phyloP scores from a whole-genome alignment of 2,797 vertebrate genomes.

The Bradypus variegatus region DNA sequence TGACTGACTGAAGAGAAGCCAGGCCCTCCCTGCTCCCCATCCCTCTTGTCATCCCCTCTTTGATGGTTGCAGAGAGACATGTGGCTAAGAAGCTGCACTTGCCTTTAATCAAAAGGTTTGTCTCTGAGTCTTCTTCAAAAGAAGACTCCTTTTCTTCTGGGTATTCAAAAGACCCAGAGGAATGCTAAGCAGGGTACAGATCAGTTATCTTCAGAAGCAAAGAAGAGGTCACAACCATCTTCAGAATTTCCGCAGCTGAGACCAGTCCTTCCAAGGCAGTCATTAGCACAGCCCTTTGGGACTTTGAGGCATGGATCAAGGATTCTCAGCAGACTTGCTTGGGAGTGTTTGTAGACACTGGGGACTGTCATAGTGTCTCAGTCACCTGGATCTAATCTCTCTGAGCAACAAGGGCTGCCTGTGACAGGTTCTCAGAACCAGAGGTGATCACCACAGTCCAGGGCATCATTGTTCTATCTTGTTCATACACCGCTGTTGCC shows the following conservation, averaged over 20 bases:
- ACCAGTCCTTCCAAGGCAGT: neutral
- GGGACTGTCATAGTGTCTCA: conserved; percentile 12
- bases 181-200: neutral
- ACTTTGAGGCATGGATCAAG: conserved; percentile 40
- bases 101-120: conserved; percentile 48
- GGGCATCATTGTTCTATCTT: conserved; percentile 37
- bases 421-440: conserved; percentile 22
- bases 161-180: conserved; percentile 50
- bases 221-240: neutral
- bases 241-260: accelerated
- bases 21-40: neutral
- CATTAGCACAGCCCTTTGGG: neutral
- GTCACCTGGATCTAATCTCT: conserved; percentile 43
- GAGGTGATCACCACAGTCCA: neutral
- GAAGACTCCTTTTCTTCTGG: neutral
- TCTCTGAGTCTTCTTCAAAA: conserved; percentile 51
- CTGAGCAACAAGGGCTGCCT: conserved; percentile 36
- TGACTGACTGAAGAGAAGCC: neutral
- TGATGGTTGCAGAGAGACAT: neutral
- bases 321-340: conserved; percentile 36
- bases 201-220: conserved; percentile 55
- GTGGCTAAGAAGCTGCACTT: neutral
- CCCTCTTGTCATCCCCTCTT: neutral
- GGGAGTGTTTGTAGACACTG: conserved; percentile 51
- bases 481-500: conserved; percentile 38